Percentiles rank a stretch among this genome's conserved stretches.
Conservation (phyloP, 2,888 invertebrate species). For the Eupelmus urozonus region DNA sequence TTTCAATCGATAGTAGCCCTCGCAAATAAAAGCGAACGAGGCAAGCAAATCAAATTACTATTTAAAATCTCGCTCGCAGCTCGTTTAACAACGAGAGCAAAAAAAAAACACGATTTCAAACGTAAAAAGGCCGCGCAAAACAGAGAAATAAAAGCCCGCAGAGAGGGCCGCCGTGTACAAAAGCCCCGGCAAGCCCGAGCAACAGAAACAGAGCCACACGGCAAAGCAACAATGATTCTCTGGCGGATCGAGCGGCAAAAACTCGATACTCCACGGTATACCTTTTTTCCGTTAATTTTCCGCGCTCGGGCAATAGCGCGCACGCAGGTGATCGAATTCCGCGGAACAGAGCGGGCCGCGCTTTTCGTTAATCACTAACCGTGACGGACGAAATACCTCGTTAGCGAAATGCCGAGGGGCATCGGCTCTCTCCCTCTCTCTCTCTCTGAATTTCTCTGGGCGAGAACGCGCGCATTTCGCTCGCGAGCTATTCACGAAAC, state of each 20-base stretch:
- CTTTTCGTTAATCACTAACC: conserved; percentile 66
- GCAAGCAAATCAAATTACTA: too few relatives aligned
- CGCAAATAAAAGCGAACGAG: too few relatives aligned
- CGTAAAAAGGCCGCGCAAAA: not conserved
- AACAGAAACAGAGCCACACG: conserved; percentile 39
- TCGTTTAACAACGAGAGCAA: not conserved
- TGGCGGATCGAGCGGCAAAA: conserved; percentile 26
- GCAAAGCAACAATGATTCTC: conserved; percentile 46
- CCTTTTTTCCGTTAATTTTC: conserved; percentile 59
- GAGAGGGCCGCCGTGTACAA: too few relatives aligned
- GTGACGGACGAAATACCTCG: conserved; percentile 67
- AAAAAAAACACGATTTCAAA: conserved; percentile 2
- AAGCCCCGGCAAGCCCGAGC: too few relatives aligned
- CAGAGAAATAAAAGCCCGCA: not conserved
- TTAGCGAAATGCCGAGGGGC: conserved; percentile 67
- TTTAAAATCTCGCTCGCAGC: too few relatives aligned
- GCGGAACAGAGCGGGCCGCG: conserved; percentile 60
- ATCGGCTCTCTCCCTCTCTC: conserved; percentile 8
- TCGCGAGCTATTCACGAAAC: conserved; percentile 62
- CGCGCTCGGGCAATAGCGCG: conserved; percentile 51
- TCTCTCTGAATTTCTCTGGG: not conserved
- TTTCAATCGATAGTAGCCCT: too few relatives aligned
- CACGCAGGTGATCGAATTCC: conserved; percentile 64
- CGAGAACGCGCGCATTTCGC: not conserved
- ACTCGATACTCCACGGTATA: not conserved